A percentile compares a stretch with the other conserved stretches of the same genome.
Evolutionary conservation across 2,797 vertebrate species (phyloP).

Genomic region (Sphenodon punctatus): DNA sequence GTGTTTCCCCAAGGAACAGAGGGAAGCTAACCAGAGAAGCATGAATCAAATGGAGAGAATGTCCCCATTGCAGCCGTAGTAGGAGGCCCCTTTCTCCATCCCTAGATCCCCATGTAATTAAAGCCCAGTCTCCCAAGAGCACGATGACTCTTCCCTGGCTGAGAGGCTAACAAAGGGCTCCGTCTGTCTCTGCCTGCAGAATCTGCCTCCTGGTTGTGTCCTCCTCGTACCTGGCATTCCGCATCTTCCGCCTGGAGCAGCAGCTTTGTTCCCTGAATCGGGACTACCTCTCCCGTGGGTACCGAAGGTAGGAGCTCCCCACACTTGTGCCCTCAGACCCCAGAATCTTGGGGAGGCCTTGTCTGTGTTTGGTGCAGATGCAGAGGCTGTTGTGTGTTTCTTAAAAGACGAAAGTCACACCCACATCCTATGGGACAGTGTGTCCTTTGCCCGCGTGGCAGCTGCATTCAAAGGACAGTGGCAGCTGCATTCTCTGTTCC

Average conservation of each 20-base stretch:
- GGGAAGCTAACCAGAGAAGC: too few relatives aligned
- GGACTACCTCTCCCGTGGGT: constrained; percentile 63
- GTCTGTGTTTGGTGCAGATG: too few relatives aligned
- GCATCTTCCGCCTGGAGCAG: constrained; percentile 94
- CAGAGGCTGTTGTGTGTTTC: fast-evolving
- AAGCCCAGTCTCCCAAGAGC: too few relatives aligned
- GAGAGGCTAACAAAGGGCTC: fast-evolving
- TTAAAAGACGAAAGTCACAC: too few relatives aligned
- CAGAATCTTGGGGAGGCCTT: not conserved
- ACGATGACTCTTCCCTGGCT: not conserved
- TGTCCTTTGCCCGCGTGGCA: not conserved
- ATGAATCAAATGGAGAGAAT: too few relatives aligned
- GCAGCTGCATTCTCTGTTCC: not conserved
- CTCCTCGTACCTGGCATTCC: constrained; percentile 92
- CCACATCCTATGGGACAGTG: not conserved
- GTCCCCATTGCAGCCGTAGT: too few relatives aligned
- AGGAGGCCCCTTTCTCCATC: too few relatives aligned
- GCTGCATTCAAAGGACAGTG: not conserved
- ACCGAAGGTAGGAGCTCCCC: constrained; percentile 80
- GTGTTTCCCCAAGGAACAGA: too few relatives aligned
- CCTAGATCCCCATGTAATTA: too few relatives aligned
- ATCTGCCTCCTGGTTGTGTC: constrained; percentile 92
- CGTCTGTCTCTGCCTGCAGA: constrained; percentile 62
- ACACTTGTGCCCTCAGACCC: too few relatives aligned
- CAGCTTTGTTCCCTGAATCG: constrained; percentile 84